Base-by-base conservation (phyloP, 2,888 invertebrate genomes). In the Yponomeuta malinellus region DNA sequence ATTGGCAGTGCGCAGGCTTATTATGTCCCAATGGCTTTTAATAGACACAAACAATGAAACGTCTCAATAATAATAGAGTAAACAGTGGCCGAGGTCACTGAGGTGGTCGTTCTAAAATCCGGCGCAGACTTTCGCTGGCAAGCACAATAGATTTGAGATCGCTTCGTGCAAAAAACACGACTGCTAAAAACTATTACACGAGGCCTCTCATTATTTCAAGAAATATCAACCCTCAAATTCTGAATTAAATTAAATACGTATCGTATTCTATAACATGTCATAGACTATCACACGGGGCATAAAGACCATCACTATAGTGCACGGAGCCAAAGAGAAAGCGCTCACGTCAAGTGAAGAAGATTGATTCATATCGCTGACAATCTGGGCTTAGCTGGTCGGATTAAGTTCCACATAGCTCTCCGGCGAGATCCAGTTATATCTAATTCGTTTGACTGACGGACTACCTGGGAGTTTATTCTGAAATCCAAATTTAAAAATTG, bases 321-420 rank as follows among this genome's bases (percentile, higher is more conserved):
- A 59, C 52, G 3, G 52, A 12, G 4, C 15, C 52, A 59, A 59
- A 59, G 52, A 15, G 52, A 59, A 59, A 59, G 52, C 52, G 52
- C 15, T 15, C 52, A 59, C 52, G 52, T 59, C 15, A 15, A 12
- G 4, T 15, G 15, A 59, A 59, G 52, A 59, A 59, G 52, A 59
- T 59, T 59, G 52, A 59, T 59, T 59, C 52, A 59, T 59, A 59
- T 59, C 52, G 52, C 52, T 59, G 52, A 59, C 52, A 15, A 59
- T 43, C 43, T 15, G 52, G 52, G 15, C 15, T 15, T 59, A 12
- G 15, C 52, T 8, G 52, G 15, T 15, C 15, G 15, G 52, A 12
- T 12, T 59, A 15, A 59, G 52, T 59, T 15, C 52, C 15, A 15
- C 52, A 59, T 15, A 15, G 52, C 52, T 12, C 52, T 12, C 15